phyloP scores from a whole-genome alignment of 2,113 vertebrate genomes.

The Aptenodytes forsteri region DNA sequence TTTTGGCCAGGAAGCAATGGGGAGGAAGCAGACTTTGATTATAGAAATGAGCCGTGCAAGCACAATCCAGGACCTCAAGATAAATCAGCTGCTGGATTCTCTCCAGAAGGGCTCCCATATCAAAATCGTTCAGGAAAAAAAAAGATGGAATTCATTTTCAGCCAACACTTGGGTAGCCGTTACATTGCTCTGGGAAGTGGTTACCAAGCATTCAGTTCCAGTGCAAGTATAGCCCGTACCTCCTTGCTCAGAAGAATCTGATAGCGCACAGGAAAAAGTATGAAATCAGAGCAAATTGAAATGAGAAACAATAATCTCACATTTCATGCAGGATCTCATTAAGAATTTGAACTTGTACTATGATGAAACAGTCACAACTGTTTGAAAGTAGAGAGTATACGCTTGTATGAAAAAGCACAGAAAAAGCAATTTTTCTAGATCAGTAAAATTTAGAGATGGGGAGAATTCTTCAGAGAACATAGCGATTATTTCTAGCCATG shows the following conservation, averaged over 20 bases:
- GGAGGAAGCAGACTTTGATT: not conserved
- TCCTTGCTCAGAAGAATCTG: not conserved
- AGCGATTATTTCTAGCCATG: not conserved
- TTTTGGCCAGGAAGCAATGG: not conserved
- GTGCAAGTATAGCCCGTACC: not conserved
- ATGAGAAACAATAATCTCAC: not conserved
- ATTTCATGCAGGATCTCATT: not conserved
- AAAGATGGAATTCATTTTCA: not conserved
- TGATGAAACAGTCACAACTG: not conserved
- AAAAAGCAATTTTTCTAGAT: not conserved
- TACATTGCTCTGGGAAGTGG: not conserved
- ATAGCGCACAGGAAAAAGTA: not conserved
- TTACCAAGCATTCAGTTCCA: not conserved
- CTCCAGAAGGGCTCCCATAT: not conserved
- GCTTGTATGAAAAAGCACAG: not conserved
- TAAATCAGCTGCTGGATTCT: not conserved
- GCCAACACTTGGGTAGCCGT: not conserved
- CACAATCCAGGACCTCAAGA: not conserved
- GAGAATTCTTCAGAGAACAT: not conserved
- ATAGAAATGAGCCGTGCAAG: not conserved
- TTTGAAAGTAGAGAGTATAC: not conserved
- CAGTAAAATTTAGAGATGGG: fast-evolving
- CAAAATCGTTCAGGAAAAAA: not conserved
- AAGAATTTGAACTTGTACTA: not conserved
- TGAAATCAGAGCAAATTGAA: not conserved